Evolutionary conservation across 2,113 vertebrate species (phyloP).

Genomic region (Rhinoptilus africanus): DNA sequence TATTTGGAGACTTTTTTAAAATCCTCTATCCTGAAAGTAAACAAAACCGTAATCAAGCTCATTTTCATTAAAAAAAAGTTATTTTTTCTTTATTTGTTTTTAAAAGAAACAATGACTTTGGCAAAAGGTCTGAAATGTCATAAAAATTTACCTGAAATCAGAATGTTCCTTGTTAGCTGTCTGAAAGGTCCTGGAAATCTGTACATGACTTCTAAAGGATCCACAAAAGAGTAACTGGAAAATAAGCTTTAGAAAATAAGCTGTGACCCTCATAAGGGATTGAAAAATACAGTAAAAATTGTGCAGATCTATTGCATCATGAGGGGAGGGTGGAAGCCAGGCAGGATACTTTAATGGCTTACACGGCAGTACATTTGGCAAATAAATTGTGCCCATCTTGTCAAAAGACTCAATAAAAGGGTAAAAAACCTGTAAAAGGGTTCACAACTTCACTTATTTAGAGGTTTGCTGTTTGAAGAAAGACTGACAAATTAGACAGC

Average conservation of each 20-base stretch:
- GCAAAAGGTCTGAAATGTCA: neutral
- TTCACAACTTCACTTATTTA: neutral
- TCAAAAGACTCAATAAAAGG: neutral
- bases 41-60: neutral
- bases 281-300: neutral
- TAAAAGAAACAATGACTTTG: neutral
- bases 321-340: neutral
- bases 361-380: neutral
- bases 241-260: neutral
- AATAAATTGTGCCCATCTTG: neutral
- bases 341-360: neutral
- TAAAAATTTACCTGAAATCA: neutral
- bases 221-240: neutral
- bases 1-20: neutral
- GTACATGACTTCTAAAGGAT: neutral
- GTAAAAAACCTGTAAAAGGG: neutral
- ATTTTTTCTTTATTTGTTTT: neutral
- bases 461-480: neutral
- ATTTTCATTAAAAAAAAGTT: neutral
- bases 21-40: neutral
- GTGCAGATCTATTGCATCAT: neutral
- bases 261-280: neutral
- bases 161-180: neutral
- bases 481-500: neutral
- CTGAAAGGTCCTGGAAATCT: neutral